Percentiles rank a stretch among this genome's conserved stretches.
Evolutionary conservation across 2,888 invertebrate genomes (phyloP).

Genomic region (Gymnosoma rotundatum): DNA sequence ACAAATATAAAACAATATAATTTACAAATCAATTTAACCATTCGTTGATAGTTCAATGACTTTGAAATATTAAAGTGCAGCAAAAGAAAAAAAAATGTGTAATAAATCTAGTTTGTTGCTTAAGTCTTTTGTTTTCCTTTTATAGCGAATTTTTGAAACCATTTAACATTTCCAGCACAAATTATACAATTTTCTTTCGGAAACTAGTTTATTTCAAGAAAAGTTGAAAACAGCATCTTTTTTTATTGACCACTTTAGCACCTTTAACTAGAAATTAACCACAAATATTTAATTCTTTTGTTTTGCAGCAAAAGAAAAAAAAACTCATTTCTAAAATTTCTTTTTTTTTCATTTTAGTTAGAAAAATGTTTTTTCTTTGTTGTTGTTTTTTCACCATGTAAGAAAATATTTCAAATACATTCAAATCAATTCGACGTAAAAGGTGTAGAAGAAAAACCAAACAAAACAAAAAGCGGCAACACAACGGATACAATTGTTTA

Average conservation of each 20-base stretch:
- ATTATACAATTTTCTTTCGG: constrained; percentile 6
- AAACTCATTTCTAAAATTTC: constrained; percentile 29
- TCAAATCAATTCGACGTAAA: constrained; percentile 66
- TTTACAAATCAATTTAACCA: constrained; percentile 60
- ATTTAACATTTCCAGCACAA: constrained; percentile 7
- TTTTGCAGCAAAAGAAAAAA: constrained; percentile 15
- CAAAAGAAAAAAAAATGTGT: constrained; percentile 26
- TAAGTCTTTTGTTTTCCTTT: constrained; percentile 29
- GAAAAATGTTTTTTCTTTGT: constrained; percentile 2
- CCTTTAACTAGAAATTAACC: constrained; percentile 61
- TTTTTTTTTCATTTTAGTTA: neutral
- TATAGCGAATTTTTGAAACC: neutral
- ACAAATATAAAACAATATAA: constrained; percentile 52
- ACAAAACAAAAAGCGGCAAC: constrained; percentile 30
- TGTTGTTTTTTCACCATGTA: neutral
- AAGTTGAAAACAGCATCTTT: constrained; percentile 18
- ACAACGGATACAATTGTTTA: constrained; percentile 68
- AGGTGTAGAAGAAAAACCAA: neutral
- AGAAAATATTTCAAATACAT: constrained; percentile 59
- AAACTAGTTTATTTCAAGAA: constrained; percentile 20
- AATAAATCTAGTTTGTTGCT: constrained; percentile 51
- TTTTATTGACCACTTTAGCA: constrained; percentile 56
- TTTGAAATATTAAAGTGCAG: constrained; percentile 6
- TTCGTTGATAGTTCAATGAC: constrained; percentile 57
- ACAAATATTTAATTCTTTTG: constrained; percentile 62